These are phyloP conservation scores for Platynereis dumerilii DNA, from an alignment of 2,888 invertebrate genomes.

Conservation along the genomic window DNA sequence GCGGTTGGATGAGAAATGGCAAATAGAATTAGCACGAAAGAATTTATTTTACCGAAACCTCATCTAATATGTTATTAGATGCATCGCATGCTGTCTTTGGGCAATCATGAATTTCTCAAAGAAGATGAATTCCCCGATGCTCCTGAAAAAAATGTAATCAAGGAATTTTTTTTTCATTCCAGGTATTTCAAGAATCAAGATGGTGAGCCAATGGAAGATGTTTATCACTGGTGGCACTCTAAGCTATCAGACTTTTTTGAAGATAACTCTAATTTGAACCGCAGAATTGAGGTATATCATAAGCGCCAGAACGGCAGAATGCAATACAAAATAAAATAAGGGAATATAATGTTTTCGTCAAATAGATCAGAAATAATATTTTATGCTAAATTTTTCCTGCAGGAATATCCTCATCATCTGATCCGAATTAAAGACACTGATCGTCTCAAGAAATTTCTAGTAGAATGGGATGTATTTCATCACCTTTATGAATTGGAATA, in stretches of 20 bases:
- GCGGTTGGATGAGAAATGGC: too few species aligned
- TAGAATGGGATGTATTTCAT: constrained; percentile 35
- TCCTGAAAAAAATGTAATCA: neutral
- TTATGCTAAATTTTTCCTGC: neutral
- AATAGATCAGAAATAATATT: too few species aligned
- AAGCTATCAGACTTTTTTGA: constrained; percentile 23
- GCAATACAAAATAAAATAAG: too few species aligned
- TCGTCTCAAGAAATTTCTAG: constrained; percentile 30
- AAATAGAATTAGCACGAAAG: too few species aligned
- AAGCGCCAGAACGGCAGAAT: too few species aligned
- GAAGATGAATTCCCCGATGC: neutral
- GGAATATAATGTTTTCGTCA: too few species aligned
- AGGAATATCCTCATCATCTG: constrained; percentile 37
- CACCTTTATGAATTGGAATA: constrained; percentile 25
- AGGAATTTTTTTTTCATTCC: neutral
- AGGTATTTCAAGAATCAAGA: constrained; percentile 19
- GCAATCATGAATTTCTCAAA: too few species aligned
- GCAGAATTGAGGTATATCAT: constrained; percentile 21
- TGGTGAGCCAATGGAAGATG: neutral
- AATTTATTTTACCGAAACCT: too few species aligned
- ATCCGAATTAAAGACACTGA: constrained; percentile 26
- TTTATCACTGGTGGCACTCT: constrained; percentile 22
- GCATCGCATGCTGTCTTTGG: too few species aligned
- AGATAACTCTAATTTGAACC: neutral
- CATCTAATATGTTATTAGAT: too few species aligned